Base-by-base conservation (phyloP, 1,140 invertebrate species). In the Pogonomyrmex barbatus region DNA sequence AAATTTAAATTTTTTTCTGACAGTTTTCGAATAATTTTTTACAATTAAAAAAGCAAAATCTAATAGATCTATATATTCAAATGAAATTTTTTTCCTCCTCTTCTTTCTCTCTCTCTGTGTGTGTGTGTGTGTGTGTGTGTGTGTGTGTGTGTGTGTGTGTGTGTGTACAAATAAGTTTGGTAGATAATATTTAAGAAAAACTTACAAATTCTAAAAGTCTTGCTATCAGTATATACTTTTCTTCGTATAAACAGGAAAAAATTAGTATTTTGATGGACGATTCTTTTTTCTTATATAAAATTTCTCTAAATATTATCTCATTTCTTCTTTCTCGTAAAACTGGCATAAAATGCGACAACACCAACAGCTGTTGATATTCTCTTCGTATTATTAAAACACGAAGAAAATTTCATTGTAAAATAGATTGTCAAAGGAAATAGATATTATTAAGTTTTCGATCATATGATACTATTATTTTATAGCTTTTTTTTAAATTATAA, bases 361-460 rank as follows among this genome's bases (percentile, higher is more conserved):
- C 58, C 36, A 67, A 33, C 36, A 60, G 24, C 65, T 65, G 17
- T 58, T 62, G 10, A 82, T 54, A 45, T 0, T 24, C 39, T 30
- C 39, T 45, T 86, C 17, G 24, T 54, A 14, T 45, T 71, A 58
- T 68, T 45, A 47, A 65, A 39, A 54, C 42, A 83, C 45, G 42
- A 77, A 62, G 56, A 12, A 58, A 87, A 78, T 60, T 70, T 58
- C 12, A 79, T 71, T 77, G 30, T 76, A 87, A 60, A 91, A 89
- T 68, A 56, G 87, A 88, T 90, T 86, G 84, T 87, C 83, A 88
- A 84, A 86, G 47, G 62, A 85, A 89, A 86, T 67, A 78, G 30
- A 85, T 89, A 47, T 54, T 6, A 24, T 54, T 83, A 36, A 45
- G 10, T 50, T 86, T 71, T 78, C 45, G 58, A 33, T 70, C 62